Percentiles rank a stretch among this genome's conserved stretches.
phyloP scores from a whole-genome alignment of 1,140 invertebrate species.

The Drosophila miranda region DNA sequence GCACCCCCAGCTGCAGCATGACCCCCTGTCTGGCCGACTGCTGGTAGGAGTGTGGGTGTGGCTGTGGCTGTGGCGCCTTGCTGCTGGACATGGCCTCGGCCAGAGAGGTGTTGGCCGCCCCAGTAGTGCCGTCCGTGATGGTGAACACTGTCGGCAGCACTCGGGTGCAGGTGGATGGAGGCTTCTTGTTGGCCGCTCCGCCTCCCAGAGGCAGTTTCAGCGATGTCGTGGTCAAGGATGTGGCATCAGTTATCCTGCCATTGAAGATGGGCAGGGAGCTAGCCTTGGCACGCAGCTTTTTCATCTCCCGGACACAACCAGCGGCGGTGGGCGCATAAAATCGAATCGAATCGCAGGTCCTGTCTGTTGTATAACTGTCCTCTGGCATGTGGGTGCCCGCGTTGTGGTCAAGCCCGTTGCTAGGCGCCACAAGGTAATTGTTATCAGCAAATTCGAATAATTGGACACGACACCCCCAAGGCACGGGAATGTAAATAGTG shows the following conservation, averaged over 20 bases:
- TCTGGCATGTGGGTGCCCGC: slow-evolving; percentile 20
- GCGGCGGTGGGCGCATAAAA: background rate
- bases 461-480: slow-evolving; percentile 26
- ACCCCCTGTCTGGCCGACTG: slow-evolving; percentile 11
- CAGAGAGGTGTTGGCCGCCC: slow-evolving; percentile 54
- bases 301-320: slow-evolving; percentile 50
- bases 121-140: slow-evolving; percentile 63
- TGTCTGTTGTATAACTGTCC: slow-evolving; percentile 39
- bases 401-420: slow-evolving; percentile 72
- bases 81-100: slow-evolving; percentile 59
- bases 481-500: background rate
- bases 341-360: slow-evolving; percentile 21
- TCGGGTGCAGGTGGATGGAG: slow-evolving; percentile 1
- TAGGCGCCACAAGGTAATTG: slow-evolving; percentile 37
- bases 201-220: slow-evolving; percentile 50
- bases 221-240: slow-evolving; percentile 61
- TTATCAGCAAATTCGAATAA: slow-evolving; percentile 34
- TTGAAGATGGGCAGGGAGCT: slow-evolving; percentile 76
- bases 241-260: slow-evolving; percentile 73
- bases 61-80: slow-evolving; percentile 16
- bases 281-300: slow-evolving; percentile 72
- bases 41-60: background rate
- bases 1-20: slow-evolving; percentile 52
- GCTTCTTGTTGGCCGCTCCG: slow-evolving; percentile 15
- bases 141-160: slow-evolving; percentile 64